Base-by-base conservation (phyloP, 2,888 invertebrate genomes). In the Acholoe squamosa region DNA sequence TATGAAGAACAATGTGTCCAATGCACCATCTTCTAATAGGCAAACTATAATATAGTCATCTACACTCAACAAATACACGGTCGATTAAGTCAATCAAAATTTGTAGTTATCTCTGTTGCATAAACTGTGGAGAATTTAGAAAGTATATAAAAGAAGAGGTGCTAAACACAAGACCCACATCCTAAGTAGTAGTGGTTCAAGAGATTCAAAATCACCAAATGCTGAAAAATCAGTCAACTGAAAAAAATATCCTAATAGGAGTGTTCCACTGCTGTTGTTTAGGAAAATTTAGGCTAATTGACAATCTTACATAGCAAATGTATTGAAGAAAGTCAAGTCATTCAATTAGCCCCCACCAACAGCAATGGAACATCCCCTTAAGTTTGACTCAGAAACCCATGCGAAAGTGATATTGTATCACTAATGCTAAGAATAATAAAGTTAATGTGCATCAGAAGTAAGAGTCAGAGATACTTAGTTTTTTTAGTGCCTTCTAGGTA, bases 391-490 rank as follows among this genome's bases (percentile, higher is more conserved):
- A 61, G 61, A 19, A 61, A 61, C 19, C 14, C n/a, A 61, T 12
- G 12, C 61, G n/a, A 61, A 61, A n/a, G 61, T 61, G 61, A 61
- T 12, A 19, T 43, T 43, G 10, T 61, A 61, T 12, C 7, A n/a
- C 61, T n/a, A 61, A 61, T 19, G n/a, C 1, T 61, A 3, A 61
- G 19, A 19, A 12, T 61, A n/a, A 19, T 3, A 61, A 3, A 61
- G 61, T 43, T 10, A 43, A 7, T 43, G 43, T 61, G 61, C 61
- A n/a, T 61, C 61, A n/a, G 3, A 14, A 61, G n/a, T 10, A 54
- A n/a, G 14, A 86, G 56, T 86, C 86, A 86, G 86, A 31, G 16
- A 56, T 31, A 86, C 22, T 61, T 61, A 61, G n/a, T 1, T 61
- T 84, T n/a, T 16, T 34, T n/a, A 31, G 51, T 84, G 43, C 43